Evolutionary conservation across 2,113 vertebrate species (phyloP), one percentile per base, ranked within the genome.

Genomic region (Cavia aperea): DNA sequence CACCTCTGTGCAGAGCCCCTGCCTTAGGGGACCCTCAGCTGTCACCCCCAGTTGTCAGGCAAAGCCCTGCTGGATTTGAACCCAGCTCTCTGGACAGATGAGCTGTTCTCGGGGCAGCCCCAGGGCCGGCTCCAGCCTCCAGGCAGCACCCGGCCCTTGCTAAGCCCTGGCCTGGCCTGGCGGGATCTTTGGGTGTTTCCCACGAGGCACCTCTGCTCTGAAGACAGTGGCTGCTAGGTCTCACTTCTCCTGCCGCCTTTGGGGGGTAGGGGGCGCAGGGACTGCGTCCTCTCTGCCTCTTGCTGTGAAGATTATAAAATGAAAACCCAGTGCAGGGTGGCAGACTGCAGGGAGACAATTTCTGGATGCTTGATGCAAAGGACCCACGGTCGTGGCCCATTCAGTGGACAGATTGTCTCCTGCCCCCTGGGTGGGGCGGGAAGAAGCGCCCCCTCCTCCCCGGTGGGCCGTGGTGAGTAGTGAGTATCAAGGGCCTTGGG

Each of bases 301-400:
- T 95, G 85, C 56, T 89, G 87, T 88, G 93, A 97, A 97, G 96
- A 96, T 97, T 96, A 97, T 95, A 97, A 96, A 97, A 96, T 73
- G 96, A 97, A 97, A 96, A 98, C 90, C 95, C 96, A 97, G 95
- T 75, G 96, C 97, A 98, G 96, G 96, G 96, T 97, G 97, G 97
- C 97, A 97, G 97, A 97, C 97, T 97, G 97, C 91, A 96, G 96
- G 97, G 95, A 90, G 91, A 96, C 93, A 95, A 95, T 92, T 97
- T 97, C 96, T 97, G 96, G 96, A 96, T 96, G 96, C 97, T 97
- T 96, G 95, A 98, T 97, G 97, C 97, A 97, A 98, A 98, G 97
- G 94, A 95, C 94, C 94, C 63, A 92, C 96, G 96, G 96, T 96
- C 97, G 96, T 95, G 97, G 97, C 97, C 97, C 87, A 97, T 96